Conservation (phyloP, 2,797 vertebrate species). For the Lepus oiostolus region DNA sequence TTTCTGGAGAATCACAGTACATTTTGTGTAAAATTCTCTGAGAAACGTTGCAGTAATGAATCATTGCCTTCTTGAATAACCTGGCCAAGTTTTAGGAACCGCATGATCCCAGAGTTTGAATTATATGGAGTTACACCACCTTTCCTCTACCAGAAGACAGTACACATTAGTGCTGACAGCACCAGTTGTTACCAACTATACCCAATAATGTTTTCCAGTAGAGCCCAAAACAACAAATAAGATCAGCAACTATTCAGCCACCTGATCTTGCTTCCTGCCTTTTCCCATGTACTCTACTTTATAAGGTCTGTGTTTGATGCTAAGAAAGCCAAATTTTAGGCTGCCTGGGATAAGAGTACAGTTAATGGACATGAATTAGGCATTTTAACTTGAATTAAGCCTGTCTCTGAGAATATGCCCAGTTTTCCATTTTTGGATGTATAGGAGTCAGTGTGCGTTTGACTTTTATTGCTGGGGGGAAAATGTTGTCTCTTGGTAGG, state of each 20-base stretch:
- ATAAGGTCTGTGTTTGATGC: not conserved
- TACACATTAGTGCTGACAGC: no score
- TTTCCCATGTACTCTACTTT: not conserved
- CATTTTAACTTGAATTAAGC: not conserved
- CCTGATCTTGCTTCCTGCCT: not conserved
- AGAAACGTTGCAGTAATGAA: not conserved
- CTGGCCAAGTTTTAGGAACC: not conserved
- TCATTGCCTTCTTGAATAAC: not conserved
- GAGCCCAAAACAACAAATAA: not conserved
- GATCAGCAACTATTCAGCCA: not conserved
- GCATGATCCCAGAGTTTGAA: not conserved
- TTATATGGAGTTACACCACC: not conserved
- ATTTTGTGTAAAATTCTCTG: not conserved
- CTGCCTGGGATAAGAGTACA: not conserved
- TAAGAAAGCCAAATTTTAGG: not conserved
- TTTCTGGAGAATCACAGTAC: not conserved
- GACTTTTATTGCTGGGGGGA: not conserved
- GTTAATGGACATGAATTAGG: not conserved
- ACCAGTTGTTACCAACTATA: no score
- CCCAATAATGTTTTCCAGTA: not conserved
- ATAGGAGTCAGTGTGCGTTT: not conserved
- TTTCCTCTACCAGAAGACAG: not conserved
- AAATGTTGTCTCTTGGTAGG: not conserved
- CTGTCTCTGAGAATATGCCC: not conserved
- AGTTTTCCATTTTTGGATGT: not conserved